Evolutionary conservation across 2,888 invertebrate species (phyloP).

Genomic region (Epinotia ramella): DNA sequence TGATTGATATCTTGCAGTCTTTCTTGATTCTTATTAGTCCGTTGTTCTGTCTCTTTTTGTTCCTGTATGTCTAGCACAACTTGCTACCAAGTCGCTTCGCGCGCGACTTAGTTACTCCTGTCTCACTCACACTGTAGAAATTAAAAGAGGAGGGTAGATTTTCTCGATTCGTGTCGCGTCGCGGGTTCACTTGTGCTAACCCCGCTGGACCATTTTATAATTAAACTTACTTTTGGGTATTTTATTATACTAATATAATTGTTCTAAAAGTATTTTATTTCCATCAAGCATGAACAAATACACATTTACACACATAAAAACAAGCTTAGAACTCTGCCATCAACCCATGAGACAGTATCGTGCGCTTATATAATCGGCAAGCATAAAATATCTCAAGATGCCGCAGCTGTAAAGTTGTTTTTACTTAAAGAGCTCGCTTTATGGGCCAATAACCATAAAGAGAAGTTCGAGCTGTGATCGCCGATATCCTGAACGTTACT

Average conservation of each 20-base stretch:
- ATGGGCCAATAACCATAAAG: conserved; percentile 80
- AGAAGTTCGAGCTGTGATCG: conserved; percentile 75
- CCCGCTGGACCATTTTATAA: not conserved
- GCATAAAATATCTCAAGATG: conserved; percentile 74
- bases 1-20: no score
- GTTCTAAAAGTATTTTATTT: not conserved
- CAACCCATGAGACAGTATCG: conserved; percentile 38
- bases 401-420: conserved; percentile 79
- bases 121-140: no score
- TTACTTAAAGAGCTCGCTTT: conserved; percentile 77
- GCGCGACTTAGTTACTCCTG: no score
- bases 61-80: no score
- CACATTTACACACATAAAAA: no score
- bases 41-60: no score
- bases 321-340: conserved; percentile 3
- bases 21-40: no score
- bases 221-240: not conserved
- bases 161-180: no score
- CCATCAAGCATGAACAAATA: not conserved
- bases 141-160: no score
- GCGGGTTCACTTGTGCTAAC: no score
- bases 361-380: conserved; percentile 66
- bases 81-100: no score
- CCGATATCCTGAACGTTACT: conserved; percentile 64
- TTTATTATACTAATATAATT: not conserved